Evolutionary conservation across 2,888 invertebrate species (phyloP).

Genomic region (Drosophila flavopinicola): DNA sequence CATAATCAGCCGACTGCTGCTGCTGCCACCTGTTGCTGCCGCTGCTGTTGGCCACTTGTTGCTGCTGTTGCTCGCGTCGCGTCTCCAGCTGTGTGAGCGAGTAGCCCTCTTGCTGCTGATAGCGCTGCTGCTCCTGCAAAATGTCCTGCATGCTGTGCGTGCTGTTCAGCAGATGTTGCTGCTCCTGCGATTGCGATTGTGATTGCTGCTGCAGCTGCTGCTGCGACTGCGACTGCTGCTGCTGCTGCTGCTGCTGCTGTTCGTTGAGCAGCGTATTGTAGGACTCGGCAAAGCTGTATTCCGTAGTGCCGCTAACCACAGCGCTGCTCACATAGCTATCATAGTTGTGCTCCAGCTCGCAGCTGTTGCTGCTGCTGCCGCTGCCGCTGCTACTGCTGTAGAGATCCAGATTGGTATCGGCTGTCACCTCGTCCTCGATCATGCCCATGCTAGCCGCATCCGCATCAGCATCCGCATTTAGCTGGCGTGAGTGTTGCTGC

Average conservation of each 20-base stretch:
- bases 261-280: slow-evolving; percentile 81
- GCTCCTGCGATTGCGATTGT: slow-evolving; percentile 57
- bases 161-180: slow-evolving; percentile 47
- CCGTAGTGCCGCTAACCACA: slow-evolving; percentile 41
- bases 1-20: slow-evolving; percentile 19
- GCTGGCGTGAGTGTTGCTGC: too few relatives aligned
- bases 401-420: too few relatives aligned
- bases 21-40: slow-evolving; percentile 19
- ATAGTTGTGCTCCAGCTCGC: slow-evolving; percentile 52
- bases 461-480: not conserved
- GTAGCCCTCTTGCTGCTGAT: slow-evolving; percentile 83
- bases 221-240: slow-evolving; percentile 32
- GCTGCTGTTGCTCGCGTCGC: slow-evolving; percentile 69
- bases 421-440: too few relatives aligned
- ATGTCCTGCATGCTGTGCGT: slow-evolving; percentile 70
- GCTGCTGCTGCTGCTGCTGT: slow-evolving; percentile 53
- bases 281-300: slow-evolving; percentile 83
- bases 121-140: slow-evolving; percentile 80
- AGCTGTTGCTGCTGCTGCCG: slow-evolving; percentile 11
- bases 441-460: too few relatives aligned
- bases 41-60: slow-evolving; percentile 30
- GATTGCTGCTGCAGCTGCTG: slow-evolving; percentile 36
- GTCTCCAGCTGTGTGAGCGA: slow-evolving; percentile 84
- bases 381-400: too few relatives aligned
- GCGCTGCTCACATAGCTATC: slow-evolving; percentile 37